phyloP scores from a whole-genome alignment of 2,888 invertebrate species.

The Sarcophaga subvicina region DNA sequence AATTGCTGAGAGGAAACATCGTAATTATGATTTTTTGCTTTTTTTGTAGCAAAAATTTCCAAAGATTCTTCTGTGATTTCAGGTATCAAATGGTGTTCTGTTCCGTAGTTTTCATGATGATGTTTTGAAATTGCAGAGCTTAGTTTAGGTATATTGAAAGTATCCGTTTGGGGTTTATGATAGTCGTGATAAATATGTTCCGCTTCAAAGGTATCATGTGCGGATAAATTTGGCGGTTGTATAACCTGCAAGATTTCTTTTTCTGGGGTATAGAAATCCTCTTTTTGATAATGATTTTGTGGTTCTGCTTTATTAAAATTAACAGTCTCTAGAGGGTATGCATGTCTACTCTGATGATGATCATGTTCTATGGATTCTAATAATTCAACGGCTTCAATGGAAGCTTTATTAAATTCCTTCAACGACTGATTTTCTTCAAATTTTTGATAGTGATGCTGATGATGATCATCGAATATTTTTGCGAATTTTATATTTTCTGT shows the following conservation, averaged over 20 bases:
- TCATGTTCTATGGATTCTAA: background rate
- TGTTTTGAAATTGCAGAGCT: background rate
- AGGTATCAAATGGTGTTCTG: background rate
- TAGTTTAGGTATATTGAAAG: background rate
- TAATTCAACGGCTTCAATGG: too few relatives aligned
- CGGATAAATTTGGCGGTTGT: background rate
- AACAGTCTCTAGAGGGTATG: conserved; percentile 71
- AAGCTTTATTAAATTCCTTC: background rate
- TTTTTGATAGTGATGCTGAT: too few relatives aligned
- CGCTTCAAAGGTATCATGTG: background rate
- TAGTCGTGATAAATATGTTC: background rate
- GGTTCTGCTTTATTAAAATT: conserved; percentile 70
- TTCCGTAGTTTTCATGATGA: background rate
- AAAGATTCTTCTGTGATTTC: background rate
- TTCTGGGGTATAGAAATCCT: background rate
- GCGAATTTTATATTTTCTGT: too few relatives aligned
- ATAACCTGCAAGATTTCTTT: conserved; percentile 26
- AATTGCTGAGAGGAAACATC: background rate
- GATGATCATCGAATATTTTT: too few relatives aligned
- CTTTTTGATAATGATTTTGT: conserved; percentile 47
- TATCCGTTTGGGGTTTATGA: background rate
- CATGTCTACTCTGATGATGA: conserved; percentile 42
- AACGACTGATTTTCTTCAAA: conserved; percentile 44
- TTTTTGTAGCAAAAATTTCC: conserved; percentile 14
- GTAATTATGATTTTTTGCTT: conserved; percentile 9